These are phyloP conservation scores for Drosophila dives DNA, from an alignment of 2,888 invertebrate genomes.

Conservation along the genomic window DNA sequence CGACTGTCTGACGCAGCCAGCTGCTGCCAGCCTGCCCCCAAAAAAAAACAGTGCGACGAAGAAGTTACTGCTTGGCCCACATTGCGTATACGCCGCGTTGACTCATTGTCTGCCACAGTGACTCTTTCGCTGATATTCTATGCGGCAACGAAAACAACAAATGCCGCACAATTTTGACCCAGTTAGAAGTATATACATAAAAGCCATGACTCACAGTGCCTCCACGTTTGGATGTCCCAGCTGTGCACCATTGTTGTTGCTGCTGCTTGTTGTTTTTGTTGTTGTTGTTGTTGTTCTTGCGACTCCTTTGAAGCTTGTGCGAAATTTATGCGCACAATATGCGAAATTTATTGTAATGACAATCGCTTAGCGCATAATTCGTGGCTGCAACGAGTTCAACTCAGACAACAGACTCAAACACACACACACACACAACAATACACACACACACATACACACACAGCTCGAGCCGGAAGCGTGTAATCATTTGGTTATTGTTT, in stretches of 20 bases:
- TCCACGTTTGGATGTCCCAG: slow-evolving; percentile 75
- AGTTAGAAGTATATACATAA: slow-evolving; percentile 48
- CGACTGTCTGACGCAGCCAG: slow-evolving; percentile 3
- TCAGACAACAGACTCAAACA: slow-evolving; percentile 2
- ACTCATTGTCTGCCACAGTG: slow-evolving; percentile 53
- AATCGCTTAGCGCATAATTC: slow-evolving; percentile 78
- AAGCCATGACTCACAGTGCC: slow-evolving; percentile 62
- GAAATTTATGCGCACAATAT: slow-evolving; percentile 79
- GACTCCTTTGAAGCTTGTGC: slow-evolving; percentile 76
- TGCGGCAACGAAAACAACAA: slow-evolving; percentile 36
- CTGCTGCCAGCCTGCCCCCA: not conserved
- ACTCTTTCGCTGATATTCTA: slow-evolving; percentile 38
- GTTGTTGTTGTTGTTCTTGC: slow-evolving; percentile 33
- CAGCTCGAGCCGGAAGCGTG: slow-evolving; percentile 70
- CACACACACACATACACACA: slow-evolving; percentile 1
- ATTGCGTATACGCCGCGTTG: slow-evolving; percentile 74
- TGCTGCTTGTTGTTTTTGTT: slow-evolving; percentile 19
- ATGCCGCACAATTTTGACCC: slow-evolving; percentile 63
- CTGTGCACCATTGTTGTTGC: slow-evolving; percentile 42
- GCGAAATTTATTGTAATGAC: slow-evolving; percentile 78
- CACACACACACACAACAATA: not conserved
- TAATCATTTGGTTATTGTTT: slow-evolving; percentile 66
- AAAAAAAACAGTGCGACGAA: slow-evolving; percentile 27
- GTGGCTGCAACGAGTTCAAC: slow-evolving; percentile 23
- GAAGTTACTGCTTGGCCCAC: slow-evolving; percentile 69